Evolutionary conservation across 1,140 invertebrate species (phyloP).

Genomic region (Drosophila oshimai): DNA sequence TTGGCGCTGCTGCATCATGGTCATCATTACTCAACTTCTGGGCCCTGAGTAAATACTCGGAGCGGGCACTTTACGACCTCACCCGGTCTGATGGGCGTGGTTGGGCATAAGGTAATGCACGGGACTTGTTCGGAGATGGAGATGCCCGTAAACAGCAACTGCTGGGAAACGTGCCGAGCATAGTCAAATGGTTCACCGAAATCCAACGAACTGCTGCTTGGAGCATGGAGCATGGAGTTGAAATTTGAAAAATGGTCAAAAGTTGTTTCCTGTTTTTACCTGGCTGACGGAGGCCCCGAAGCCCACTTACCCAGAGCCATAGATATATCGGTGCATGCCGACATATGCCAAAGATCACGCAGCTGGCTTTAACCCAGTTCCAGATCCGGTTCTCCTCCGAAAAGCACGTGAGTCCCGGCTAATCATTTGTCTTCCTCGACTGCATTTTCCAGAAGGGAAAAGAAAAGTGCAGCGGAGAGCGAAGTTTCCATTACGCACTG

Average conservation of each 20-base stretch:
- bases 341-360: slow-evolving; percentile 55
- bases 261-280: slow-evolving; percentile 49
- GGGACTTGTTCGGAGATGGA: slow-evolving; percentile 20
- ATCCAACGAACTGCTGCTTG: slow-evolving; percentile 6
- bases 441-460: slow-evolving; percentile 22
- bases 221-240: background rate
- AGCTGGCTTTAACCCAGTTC: slow-evolving; percentile 48
- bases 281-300: slow-evolving; percentile 34
- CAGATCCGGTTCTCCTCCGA: background rate
- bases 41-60: slow-evolving; percentile 47
- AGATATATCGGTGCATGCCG: slow-evolving; percentile 26
- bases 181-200: slow-evolving; percentile 46
- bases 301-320: slow-evolving; percentile 38
- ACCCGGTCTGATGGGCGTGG: slow-evolving; percentile 29
- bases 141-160: slow-evolving; percentile 52
- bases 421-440: slow-evolving; percentile 57
- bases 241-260: slow-evolving; percentile 61
- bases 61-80: slow-evolving; percentile 50
- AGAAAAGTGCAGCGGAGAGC: slow-evolving; percentile 12
- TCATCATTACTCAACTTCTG: slow-evolving; percentile 60
- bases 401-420: slow-evolving; percentile 44
- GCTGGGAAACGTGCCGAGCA: slow-evolving; percentile 41
- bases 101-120: slow-evolving; percentile 28
- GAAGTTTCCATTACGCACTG: slow-evolving; percentile 59
- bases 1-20: slow-evolving; percentile 39